Evolutionary conservation across 2,888 invertebrate genomes (phyloP).

Genomic region (Lasioglossum leucozonium): DNA sequence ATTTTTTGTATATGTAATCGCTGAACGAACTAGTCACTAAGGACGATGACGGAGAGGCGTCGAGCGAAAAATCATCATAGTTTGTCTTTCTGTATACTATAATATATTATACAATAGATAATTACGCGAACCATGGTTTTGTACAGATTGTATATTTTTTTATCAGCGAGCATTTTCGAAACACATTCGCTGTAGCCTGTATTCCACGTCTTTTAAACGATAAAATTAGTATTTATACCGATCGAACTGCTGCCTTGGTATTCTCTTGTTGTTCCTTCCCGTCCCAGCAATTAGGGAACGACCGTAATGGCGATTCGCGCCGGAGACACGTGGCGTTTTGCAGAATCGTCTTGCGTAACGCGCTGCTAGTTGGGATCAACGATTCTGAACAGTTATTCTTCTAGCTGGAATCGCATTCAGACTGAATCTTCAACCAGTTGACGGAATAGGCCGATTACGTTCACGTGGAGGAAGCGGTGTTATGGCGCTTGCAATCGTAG

Average conservation of each 20-base stretch:
- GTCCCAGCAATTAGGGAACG: not conserved
- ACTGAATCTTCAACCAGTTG: not conserved
- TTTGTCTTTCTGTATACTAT: constrained; percentile 1
- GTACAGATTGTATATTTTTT: not conserved
- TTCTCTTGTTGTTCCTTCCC: constrained; percentile 22
- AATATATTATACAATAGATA: not conserved
- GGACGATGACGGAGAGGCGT: constrained; percentile 26
- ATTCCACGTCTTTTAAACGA: constrained; percentile 29
- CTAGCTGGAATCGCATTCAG: not conserved
- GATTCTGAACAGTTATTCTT: constrained; percentile 8
- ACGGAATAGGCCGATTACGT: not conserved
- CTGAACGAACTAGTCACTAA: constrained; percentile 54
- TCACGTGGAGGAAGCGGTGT: not conserved
- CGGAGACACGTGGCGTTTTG: constrained; percentile 36
- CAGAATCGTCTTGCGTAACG: constrained; percentile 36
- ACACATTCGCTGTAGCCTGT: constrained; percentile 40
- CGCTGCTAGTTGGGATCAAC: constrained; percentile 32
- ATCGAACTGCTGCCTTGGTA: constrained; percentile 26
- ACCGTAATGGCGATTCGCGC: not conserved
- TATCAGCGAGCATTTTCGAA: not conserved
- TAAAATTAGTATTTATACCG: constrained; percentile 61
- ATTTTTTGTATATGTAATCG: constrained; percentile 53
- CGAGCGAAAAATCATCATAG: constrained; percentile 20
- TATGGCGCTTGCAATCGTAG: not conserved
- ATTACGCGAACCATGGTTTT: not conserved